Evolutionary conservation across 2,888 invertebrate species (phyloP), one percentile per base, ranked within the genome.

Genomic region (Pogonocherus hispidulus): DNA sequence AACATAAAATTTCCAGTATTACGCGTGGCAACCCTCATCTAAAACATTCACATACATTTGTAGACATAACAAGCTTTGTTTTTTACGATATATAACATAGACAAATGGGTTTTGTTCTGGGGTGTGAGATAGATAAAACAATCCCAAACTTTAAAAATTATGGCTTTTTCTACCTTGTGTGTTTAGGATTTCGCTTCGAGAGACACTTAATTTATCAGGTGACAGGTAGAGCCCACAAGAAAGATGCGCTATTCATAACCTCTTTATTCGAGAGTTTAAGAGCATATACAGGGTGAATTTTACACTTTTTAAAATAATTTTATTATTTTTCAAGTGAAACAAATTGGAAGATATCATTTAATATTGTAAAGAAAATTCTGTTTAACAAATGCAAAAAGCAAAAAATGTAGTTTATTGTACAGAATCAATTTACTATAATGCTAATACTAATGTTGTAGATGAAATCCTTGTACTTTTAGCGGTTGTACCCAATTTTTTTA

Each of bases 71-170:
- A 64, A 60, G 68, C 68, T 60, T 63, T 67, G 63, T 67, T 67
- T 68, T 68, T 68, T 68, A 68, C 68, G 64, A 68, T 68, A 64
- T 63, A 59, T 64, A 68, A 64, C 68, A 63, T 60, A 68, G 68
- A 68, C 54, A 68, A 68, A 68, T 68, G 68, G 68, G 60, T 37
- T 64, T 64, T 51, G 64, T 68, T 59, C 60, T 54, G 64, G 68
- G 68, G 63, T 68, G 63, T 68, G 67, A 68, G 64, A 68, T 67
- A 67, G 67, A 67, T 68, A 68, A 68, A 68, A 68, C 68, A 64
- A 68, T 68, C 60, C 60, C 55, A 64, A 64, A 56, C 68, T 68
- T 63, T 64, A 64, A 68, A n/a, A 68, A 68, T 68, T 68, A 68
- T 64, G 55, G 68, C 57, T 68, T 67, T 68, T 64, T 64, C 68